A percentile compares a stretch with the other conserved stretches of the same genome.
Evolutionary conservation across 2,888 invertebrate genomes (phyloP).

Genomic region (Monopis laevigella): DNA sequence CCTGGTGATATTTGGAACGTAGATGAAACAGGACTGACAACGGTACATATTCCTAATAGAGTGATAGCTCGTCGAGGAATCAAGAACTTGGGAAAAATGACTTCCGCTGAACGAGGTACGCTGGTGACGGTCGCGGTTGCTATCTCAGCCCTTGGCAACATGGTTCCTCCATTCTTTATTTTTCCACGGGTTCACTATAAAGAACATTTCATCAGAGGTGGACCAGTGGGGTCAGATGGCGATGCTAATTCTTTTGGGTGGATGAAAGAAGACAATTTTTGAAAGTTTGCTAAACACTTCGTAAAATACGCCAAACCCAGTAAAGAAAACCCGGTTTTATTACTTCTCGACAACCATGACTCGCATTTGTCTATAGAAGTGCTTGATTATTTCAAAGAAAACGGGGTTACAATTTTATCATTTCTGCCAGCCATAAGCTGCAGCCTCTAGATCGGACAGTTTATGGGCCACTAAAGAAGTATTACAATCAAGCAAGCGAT

Average conservation of each 20-base stretch:
- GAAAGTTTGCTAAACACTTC: conserved; percentile 15
- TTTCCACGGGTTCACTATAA: too few relatives aligned
- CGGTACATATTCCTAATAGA: too few relatives aligned
- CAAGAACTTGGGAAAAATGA: too few relatives aligned
- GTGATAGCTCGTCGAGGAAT: too few relatives aligned
- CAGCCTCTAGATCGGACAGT: conserved; percentile 2
- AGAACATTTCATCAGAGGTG: neutral
- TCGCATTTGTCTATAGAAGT: conserved; percentile 16
- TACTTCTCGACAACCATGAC: conserved; percentile 15
- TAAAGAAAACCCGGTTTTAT: conserved; percentile 11
- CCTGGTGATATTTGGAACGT: conserved; percentile 7
- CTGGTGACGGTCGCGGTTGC: too few relatives aligned
- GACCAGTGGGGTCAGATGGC: neutral
- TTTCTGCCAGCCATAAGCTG: neutral
- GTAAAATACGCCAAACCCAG: conserved; percentile 10
- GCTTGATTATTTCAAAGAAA: conserved; percentile 1
- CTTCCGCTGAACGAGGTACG: too few relatives aligned
- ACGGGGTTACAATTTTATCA: neutral
- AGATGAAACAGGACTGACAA: too few relatives aligned
- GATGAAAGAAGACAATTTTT: conserved; percentile 18
- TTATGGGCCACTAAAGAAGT: conserved; percentile 6
- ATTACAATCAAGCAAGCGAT: conserved; percentile 4
- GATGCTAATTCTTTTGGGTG: conserved; percentile 15
- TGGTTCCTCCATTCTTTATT: too few relatives aligned
- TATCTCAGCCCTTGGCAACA: too few relatives aligned